Percentiles rank a stretch among this genome's conserved stretches.
These are phyloP conservation scores for Sebastes oblongus DNA, from an alignment of 2,797 vertebrate species.

Conservation along the genomic window DNA sequence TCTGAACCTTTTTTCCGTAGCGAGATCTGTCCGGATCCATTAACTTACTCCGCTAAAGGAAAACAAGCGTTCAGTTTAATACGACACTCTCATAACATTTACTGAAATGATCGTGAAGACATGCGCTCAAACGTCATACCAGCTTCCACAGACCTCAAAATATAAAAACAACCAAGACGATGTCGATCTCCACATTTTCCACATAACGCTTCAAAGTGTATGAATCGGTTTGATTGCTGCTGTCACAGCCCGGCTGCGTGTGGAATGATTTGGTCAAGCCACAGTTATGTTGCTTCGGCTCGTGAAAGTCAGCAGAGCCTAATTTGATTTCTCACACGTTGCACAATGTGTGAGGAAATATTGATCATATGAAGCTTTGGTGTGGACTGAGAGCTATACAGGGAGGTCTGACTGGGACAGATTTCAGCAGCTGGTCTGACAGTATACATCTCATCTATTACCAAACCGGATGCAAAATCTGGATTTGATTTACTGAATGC, in stretches of 20 bases:
- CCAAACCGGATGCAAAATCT: not conserved
- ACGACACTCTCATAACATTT: not conserved
- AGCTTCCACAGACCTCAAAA: conserved; percentile 38
- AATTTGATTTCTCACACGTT: conserved; percentile 35
- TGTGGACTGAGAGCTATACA: not conserved
- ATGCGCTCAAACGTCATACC: conserved; percentile 56
- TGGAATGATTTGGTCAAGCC: conserved; percentile 54
- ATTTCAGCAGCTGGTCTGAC: not conserved
- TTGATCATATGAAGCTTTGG: conserved; percentile 15
- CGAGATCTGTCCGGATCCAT: conserved; percentile 50
- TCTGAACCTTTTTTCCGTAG: conserved; percentile 44
- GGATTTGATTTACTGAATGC: not conserved
- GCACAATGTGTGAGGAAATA: conserved; percentile 6
- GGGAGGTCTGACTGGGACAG: conserved; percentile 3
- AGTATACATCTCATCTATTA: not conserved
- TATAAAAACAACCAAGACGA: conserved; percentile 18
- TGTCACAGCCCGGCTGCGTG: conserved; percentile 29
- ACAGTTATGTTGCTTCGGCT: conserved; percentile 62
- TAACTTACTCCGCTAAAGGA: conserved; percentile 7
- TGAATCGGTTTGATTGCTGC: conserved; percentile 53
- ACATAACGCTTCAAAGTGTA: conserved; percentile 30
- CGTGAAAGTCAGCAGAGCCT: conserved; percentile 53
- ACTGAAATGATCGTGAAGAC: conserved; percentile 13
- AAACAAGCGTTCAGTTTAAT: conserved; percentile 11
- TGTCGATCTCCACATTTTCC: conserved; percentile 49